A percentile compares a stretch with the other conserved stretches of the same genome.
phyloP scores from a whole-genome alignment of 2,113 vertebrate genomes.

The Poeciliopsis retropinna region DNA sequence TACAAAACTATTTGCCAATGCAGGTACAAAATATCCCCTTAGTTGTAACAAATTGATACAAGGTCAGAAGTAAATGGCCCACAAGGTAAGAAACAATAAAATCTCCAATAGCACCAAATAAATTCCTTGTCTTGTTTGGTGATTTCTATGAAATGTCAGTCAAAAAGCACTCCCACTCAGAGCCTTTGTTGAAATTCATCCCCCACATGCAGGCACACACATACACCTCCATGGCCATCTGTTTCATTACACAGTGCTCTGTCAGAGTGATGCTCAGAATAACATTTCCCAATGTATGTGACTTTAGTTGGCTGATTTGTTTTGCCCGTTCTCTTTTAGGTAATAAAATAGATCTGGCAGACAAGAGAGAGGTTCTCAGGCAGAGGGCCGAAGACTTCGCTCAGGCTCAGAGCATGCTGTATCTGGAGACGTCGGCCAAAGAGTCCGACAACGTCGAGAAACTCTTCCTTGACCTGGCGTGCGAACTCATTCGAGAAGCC shows the following conservation, averaged over 20 bases:
- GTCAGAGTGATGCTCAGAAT: neutral
- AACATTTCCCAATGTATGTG: neutral
- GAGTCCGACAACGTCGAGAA: constrained; percentile 99
- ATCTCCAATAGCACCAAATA: neutral
- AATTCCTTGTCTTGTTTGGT: neutral
- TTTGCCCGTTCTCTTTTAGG: constrained; percentile 76
- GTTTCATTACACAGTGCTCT: constrained; percentile 8
- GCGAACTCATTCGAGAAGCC: constrained; percentile 93
- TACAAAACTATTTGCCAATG: no score
- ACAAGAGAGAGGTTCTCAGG: constrained; percentile 93
- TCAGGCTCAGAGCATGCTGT: constrained; percentile 94
- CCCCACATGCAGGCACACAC: constrained; percentile 18
- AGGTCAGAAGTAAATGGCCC: no score
- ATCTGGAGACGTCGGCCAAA: constrained; percentile 97
- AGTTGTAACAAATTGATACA: no score
- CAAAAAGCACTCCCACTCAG: neutral
- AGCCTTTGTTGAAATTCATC: constrained; percentile 14
- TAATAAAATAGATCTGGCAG: constrained; percentile 97
- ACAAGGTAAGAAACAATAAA: no score
- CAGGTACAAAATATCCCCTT: no score
- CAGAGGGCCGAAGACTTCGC: constrained; percentile 97
- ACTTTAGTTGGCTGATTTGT: neutral
- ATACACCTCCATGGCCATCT: constrained; percentile 26
- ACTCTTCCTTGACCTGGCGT: constrained; percentile 97
- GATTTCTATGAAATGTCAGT: constrained; percentile 8